Evolutionary conservation across 2,113 vertebrate species (phyloP).

Genomic region (Microtus pennsylvanicus): DNA sequence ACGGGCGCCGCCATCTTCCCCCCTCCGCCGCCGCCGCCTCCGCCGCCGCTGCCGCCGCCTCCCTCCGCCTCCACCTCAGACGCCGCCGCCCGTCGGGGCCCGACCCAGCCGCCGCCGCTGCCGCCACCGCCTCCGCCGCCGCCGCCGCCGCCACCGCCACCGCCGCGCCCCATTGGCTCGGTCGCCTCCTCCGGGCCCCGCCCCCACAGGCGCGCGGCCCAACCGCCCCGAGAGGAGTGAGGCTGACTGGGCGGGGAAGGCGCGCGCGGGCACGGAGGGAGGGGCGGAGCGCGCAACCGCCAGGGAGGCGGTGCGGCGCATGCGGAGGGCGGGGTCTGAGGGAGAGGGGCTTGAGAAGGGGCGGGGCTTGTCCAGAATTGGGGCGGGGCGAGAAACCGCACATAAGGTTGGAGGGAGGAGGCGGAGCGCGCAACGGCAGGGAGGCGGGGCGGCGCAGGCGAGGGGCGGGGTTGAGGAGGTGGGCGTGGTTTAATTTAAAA

Average conservation of each 20-base stretch:
- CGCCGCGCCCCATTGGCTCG: constrained; percentile 87
- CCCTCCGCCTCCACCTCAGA: too few species aligned
- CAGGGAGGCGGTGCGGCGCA: neutral
- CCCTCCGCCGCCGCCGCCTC: too few species aligned
- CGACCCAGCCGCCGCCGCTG: too few species aligned
- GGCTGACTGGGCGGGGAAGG: neutral
- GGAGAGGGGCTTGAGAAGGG: neutral
- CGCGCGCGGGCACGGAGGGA: constrained; percentile 50
- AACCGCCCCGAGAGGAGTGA: constrained; percentile 56
- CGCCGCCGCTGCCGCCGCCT: too few species aligned
- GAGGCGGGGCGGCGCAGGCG: neutral
- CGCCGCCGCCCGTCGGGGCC: too few species aligned
- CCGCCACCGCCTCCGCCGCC: neutral
- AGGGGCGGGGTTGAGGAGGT: accelerated
- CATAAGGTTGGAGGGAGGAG: neutral
- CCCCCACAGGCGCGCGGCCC: constrained; percentile 72
- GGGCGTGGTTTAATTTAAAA: neutral
- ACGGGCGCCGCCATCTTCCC: too few species aligned
- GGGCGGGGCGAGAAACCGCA: too few species aligned
- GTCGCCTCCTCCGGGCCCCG: constrained; percentile 80
- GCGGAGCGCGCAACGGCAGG: neutral
- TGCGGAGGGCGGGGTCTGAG: neutral
- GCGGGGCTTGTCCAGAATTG: neutral
- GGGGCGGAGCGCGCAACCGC: constrained; percentile 65
- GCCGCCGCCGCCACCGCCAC: constrained; percentile 79